phyloP scores from a whole-genome alignment of 1,140 invertebrate species.

The Heliconius hewitsoni region DNA sequence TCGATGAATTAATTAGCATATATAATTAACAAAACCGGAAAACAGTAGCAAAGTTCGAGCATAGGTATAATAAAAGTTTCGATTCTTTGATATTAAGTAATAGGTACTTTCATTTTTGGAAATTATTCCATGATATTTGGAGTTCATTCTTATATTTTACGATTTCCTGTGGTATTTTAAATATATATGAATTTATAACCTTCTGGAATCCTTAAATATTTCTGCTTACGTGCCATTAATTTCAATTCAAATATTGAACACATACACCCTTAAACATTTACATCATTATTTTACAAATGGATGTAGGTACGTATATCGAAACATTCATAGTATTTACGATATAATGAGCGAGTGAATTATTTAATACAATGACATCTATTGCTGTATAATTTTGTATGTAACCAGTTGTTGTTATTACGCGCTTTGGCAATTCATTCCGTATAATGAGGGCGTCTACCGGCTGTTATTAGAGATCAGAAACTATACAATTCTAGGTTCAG shows the following conservation, averaged over 20 bases:
- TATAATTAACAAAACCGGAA: background rate
- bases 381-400: conserved; percentile 73
- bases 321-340: conserved; percentile 32
- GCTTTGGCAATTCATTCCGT: conserved; percentile 72
- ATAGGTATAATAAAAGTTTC: background rate
- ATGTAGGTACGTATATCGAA: conserved; percentile 8
- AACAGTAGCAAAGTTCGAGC: background rate
- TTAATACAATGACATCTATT: conserved; percentile 73
- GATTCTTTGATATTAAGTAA: background rate
- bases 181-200: background rate
- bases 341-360: conserved; percentile 54
- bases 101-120: background rate
- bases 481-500: conserved; percentile 35
- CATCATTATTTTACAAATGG: conserved; percentile 9
- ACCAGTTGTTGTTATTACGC: conserved; percentile 61
- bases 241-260: background rate
- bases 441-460: conserved; percentile 71
- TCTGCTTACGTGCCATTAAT: background rate
- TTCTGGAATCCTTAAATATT: background rate
- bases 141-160: background rate
- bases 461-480: conserved; percentile 58
- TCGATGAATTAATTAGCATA: conserved; percentile 6
- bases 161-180: too few species aligned
- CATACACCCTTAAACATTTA: background rate
- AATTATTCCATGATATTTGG: background rate